These are phyloP conservation scores for Polylopha cassiicola DNA, from an alignment of 2,888 invertebrate genomes.

Conservation along the genomic window DNA sequence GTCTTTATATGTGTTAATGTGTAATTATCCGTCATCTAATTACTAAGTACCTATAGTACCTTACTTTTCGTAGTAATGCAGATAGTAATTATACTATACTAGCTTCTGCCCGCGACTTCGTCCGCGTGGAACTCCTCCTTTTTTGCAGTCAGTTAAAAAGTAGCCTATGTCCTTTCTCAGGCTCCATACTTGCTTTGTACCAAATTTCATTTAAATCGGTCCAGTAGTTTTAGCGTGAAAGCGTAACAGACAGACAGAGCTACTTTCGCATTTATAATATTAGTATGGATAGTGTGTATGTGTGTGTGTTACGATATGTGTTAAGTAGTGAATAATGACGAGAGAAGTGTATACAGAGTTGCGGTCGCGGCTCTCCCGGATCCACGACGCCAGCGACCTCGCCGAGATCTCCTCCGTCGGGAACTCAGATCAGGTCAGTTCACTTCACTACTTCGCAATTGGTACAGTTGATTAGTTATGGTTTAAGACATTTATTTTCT, in stretches of 20 bases:
- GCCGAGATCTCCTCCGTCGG: conserved; percentile 78
- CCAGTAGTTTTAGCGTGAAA: background rate
- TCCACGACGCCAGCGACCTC: conserved; percentile 80
- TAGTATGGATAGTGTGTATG: background rate
- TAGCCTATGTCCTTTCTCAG: no score
- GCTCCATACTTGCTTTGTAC: background rate
- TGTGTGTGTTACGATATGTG: conserved; percentile 3
- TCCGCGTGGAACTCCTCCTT: no score
- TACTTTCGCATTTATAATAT: no score
- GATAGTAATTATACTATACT: no score
- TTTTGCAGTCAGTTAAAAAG: no score
- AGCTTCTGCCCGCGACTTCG: no score
- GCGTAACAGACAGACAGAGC: no score
- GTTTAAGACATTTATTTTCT: no score
- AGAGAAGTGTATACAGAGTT: conserved; percentile 76
- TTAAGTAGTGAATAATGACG: conserved; percentile 50
- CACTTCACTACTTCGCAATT: background rate
- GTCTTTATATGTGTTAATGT: no score
- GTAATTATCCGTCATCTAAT: no score
- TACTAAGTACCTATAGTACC: no score
- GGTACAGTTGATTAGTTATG: background rate
- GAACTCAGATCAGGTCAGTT: conserved; percentile 70
- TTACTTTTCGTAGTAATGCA: no score
- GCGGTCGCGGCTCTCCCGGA: conserved; percentile 77
- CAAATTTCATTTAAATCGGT: background rate